These are phyloP conservation scores for Caenorhabditis zanzibari DNA, from an alignment of 2,888 invertebrate species.

Conservation along the genomic window DNA sequence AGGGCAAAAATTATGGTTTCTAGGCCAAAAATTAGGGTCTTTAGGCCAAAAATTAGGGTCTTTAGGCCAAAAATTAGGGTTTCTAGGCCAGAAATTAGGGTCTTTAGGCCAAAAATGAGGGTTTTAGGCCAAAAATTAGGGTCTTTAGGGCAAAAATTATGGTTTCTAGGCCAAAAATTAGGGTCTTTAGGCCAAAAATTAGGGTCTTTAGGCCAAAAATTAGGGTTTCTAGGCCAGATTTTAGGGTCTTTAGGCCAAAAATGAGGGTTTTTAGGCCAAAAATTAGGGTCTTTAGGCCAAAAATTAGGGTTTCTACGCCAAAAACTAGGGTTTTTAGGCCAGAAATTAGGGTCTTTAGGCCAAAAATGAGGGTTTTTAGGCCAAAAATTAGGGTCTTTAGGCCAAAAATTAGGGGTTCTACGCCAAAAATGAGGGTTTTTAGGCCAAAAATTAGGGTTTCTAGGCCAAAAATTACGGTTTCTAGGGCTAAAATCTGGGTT, in stretches of 20 bases:
- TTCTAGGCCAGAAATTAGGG: no score
- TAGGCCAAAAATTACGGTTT: no score
- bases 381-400: background rate
- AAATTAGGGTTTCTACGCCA: no score
- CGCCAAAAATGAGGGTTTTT: no score
- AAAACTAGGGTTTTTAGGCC: no score
- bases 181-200: background rate
- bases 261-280: background rate
- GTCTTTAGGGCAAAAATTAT: background rate
- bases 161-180: background rate
- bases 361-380: no score
- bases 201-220: background rate
- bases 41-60: background rate
- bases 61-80: background rate
- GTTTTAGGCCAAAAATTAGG: background rate
- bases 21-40: background rate
- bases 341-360: no score
- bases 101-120: background rate
- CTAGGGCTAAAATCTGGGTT: no score
- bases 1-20: background rate
- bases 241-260: background rate
- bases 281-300: background rate
- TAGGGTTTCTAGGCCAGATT: background rate
- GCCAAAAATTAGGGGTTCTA: no score
- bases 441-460: no score